Conservation (phyloP, 2,888 invertebrate species). For the Acronicta leporina region DNA sequence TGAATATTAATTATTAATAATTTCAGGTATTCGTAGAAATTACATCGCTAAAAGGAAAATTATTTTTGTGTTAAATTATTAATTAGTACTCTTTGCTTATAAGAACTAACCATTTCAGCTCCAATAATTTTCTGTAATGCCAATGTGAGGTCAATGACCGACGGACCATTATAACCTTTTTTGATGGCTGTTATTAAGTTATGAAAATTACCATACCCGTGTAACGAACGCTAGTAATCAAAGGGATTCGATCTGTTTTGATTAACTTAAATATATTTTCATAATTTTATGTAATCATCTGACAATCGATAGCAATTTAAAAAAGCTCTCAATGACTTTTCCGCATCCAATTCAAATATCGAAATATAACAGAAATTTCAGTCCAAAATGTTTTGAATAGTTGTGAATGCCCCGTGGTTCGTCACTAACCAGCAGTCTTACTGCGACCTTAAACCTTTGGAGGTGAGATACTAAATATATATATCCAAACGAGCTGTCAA, state of each 20-base stretch:
- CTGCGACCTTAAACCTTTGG: too few species aligned
- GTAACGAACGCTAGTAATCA: constrained; percentile 40
- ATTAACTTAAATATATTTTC: not conserved
- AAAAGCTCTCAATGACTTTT: too few species aligned
- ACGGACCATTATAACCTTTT: constrained; percentile 23
- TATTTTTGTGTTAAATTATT: not conserved
- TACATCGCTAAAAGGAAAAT: not conserved
- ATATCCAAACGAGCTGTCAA: too few species aligned
- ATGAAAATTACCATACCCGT: constrained; percentile 41
- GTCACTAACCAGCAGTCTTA: too few species aligned
- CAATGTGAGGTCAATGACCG: constrained; percentile 31
- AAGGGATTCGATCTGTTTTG: constrained; percentile 12
- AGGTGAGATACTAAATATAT: too few species aligned
- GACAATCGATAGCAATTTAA: too few species aligned
- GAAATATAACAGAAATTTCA: too few species aligned
- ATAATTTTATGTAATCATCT: not conserved
- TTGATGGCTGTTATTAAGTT: constrained; percentile 44
- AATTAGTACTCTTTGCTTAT: constrained; percentile 21
- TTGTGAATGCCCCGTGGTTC: too few species aligned
- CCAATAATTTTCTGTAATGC: constrained; percentile 9
- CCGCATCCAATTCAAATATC: too few species aligned
- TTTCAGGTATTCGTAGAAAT: not conserved
- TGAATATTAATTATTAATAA: too few species aligned
- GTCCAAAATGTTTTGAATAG: too few species aligned
- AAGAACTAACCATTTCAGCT: constrained; percentile 21